phyloP scores from a whole-genome alignment of 2,113 vertebrate species.

The Trachemys scripta region DNA sequence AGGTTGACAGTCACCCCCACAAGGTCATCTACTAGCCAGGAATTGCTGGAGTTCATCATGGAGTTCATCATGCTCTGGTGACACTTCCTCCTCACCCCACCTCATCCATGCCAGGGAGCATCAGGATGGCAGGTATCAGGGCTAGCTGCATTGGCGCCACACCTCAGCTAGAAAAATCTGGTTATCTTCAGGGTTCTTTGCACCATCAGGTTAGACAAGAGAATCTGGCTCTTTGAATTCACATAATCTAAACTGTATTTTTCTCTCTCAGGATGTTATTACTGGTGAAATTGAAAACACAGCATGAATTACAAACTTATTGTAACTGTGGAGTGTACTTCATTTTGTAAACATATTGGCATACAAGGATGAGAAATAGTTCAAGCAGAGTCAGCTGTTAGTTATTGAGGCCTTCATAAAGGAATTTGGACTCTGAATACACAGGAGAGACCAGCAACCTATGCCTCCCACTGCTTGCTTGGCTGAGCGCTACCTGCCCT shows the following conservation, averaged over 20 bases:
- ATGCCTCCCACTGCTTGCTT: neutral
- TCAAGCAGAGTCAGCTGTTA: neutral
- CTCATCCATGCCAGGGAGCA: neutral
- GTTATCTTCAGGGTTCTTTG: neutral
- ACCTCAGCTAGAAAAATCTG: neutral
- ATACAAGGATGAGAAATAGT: neutral
- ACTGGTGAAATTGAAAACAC: neutral
- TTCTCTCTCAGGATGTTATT: neutral
- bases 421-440: neutral
- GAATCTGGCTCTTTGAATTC: neutral
- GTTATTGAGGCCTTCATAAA: neutral
- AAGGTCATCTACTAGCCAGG: neutral
- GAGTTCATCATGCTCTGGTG: neutral
- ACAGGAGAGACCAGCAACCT: neutral
- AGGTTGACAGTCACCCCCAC: neutral
- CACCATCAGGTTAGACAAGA: neutral
- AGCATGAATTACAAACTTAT: neutral
- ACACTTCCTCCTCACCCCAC: neutral
- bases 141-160: neutral
- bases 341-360: neutral
- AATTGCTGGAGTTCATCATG: neutral
- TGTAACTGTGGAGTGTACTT: neutral
- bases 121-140: neutral
- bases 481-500: neutral
- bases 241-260: neutral